phyloP scores from a whole-genome alignment of 2,113 vertebrate species.

The Tyto alba region DNA sequence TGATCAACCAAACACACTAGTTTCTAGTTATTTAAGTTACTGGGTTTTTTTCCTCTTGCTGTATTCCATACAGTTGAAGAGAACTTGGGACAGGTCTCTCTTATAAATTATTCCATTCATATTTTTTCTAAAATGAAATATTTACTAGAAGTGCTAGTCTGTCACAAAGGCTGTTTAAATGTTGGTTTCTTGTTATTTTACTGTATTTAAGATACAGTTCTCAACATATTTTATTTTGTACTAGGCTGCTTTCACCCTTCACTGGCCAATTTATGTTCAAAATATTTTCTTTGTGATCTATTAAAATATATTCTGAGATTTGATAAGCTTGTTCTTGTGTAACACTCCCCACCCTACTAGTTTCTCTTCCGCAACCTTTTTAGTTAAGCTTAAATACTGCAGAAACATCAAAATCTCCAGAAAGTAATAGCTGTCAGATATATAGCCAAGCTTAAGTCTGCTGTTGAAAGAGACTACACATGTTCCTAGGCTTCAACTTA shows the following conservation, averaged over 20 bases:
- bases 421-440: background rate
- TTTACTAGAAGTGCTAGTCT: background rate
- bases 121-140: background rate
- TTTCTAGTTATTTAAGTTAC: background rate
- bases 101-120: background rate
- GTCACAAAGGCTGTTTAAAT: background rate
- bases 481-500: background rate
- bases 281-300: background rate
- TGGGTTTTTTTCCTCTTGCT: background rate
- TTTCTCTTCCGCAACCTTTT: conserved; percentile 11
- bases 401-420: background rate
- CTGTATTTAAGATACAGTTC: background rate
- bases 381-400: background rate
- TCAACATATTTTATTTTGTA: background rate
- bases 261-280: background rate
- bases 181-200: background rate
- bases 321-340: background rate
- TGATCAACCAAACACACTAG: background rate
- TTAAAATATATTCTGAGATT: background rate
- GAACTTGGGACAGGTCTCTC: background rate
- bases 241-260: background rate
- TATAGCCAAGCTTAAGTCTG: background rate
- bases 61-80: background rate
- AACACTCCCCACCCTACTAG: background rate
- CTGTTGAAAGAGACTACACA: background rate